Evolutionary conservation across 2,797 vertebrate genomes (phyloP).

Genomic region (Helicolenus hilgendorfi): DNA sequence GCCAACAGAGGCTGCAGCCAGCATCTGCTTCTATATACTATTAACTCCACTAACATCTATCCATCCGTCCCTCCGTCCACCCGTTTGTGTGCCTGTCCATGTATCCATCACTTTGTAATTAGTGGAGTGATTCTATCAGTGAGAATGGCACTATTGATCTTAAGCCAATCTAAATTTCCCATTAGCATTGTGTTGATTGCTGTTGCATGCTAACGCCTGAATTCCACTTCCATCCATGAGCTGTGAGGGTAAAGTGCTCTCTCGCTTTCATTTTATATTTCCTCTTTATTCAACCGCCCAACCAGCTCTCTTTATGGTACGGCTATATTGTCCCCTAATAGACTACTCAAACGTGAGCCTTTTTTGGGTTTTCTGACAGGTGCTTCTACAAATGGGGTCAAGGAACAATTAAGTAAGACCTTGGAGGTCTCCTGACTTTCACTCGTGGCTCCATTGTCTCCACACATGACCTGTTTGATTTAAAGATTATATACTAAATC

Average conservation of each 20-base stretch:
- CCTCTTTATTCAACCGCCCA: constrained; percentile 6
- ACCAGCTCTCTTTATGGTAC: background rate
- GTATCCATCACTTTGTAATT: background rate
- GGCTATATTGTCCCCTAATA: constrained; percentile 16
- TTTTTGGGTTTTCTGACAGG: constrained; percentile 11
- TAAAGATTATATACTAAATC: background rate
- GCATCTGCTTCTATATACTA: constrained; percentile 68
- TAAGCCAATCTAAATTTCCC: constrained; percentile 2
- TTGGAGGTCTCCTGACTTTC: background rate
- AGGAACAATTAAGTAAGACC: background rate
- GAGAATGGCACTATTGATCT: constrained; percentile 46
- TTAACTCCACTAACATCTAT: constrained; percentile 18
- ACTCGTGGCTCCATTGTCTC: background rate
- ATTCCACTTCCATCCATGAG: constrained; percentile 23
- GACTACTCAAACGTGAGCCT: constrained; percentile 11
- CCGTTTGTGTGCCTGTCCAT: background rate
- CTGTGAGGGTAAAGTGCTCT: constrained; percentile 36
- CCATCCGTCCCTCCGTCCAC: background rate
- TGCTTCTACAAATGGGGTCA: constrained; percentile 18
- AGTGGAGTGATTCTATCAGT: background rate
- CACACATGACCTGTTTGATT: background rate
- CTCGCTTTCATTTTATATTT: background rate
- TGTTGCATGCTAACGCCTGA: background rate
- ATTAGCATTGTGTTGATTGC: constrained; percentile 12
- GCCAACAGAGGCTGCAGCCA: constrained; percentile 42